Percentiles rank a stretch among this genome's conserved stretches.
Conservation (phyloP, 2,113 vertebrate species). For the Hemicordylus capensis region DNA sequence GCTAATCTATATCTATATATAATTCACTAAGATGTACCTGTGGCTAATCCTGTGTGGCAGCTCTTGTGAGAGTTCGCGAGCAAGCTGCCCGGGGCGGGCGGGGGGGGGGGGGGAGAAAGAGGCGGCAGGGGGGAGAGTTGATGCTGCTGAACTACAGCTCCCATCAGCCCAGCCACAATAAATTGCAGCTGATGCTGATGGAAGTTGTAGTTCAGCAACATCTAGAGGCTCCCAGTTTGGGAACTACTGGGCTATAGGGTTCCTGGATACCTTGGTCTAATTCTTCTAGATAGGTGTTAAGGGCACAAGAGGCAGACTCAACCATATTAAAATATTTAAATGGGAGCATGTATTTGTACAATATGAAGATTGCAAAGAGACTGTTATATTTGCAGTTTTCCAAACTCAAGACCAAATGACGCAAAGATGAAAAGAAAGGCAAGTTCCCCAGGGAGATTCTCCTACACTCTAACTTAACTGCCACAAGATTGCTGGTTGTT, state of each 20-base stretch:
- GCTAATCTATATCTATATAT: neutral
- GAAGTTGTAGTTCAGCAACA: no score
- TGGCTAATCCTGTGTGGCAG: no score
- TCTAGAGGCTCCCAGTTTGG: no score
- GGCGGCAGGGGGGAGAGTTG: no score
- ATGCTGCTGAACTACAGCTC: no score
- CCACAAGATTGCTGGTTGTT: neutral
- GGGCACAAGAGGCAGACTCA: neutral
- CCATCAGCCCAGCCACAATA: no score
- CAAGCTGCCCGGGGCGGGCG: no score
- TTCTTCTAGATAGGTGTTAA: neutral
- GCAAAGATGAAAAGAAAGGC: conserved; percentile 3
- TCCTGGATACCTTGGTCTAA: neutral
- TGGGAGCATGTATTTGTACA: neutral
- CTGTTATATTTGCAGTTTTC: conserved; percentile 23
- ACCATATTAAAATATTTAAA: neutral
- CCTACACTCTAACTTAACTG: neutral
- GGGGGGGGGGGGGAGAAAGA: no score
- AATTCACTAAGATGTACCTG: no score
- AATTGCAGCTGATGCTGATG: no score
- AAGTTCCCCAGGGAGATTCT: neutral
- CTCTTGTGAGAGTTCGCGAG: no score
- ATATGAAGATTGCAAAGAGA: neutral
- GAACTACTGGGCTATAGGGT: no score
- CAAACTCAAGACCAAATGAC: conserved; percentile 11